These are phyloP conservation scores for Cephus nigrinus DNA, from an alignment of 2,888 invertebrate species.

Conservation along the genomic window DNA sequence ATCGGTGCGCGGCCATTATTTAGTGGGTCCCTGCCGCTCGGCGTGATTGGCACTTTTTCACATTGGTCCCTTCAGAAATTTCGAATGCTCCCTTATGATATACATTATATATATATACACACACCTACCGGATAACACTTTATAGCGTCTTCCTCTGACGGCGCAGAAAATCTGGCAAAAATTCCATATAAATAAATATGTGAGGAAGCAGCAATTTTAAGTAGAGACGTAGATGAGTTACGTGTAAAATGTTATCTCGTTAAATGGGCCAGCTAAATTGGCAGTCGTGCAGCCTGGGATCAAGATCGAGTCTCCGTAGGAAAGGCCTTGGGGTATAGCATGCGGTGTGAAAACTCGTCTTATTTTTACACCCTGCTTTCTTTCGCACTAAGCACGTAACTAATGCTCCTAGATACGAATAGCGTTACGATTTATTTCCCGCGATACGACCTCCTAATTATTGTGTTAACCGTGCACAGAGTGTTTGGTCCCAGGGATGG, in stretches of 20 bases:
- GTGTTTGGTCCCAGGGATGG: not conserved
- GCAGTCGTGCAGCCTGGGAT: not conserved
- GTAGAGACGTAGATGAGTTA: not conserved
- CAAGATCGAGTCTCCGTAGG: conserved; percentile 2
- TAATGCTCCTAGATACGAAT: conserved; percentile 30
- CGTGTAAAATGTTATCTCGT: not conserved
- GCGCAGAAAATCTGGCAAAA: not conserved
- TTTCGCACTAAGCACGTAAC: conserved; percentile 30
- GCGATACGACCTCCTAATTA: conserved; percentile 45
- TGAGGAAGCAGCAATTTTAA: not conserved
- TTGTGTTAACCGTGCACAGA: conserved; percentile 27
- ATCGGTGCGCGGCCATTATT: conserved; percentile 46
- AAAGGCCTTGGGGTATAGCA: not conserved
- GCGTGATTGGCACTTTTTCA: conserved; percentile 52
- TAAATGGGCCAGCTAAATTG: not conserved
- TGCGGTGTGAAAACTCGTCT: conserved; percentile 20
- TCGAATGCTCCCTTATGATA: not conserved
- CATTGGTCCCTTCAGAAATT: not conserved
- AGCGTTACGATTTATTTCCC: conserved; percentile 42
- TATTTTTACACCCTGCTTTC: conserved; percentile 37
- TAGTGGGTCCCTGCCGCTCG: conserved; percentile 43
- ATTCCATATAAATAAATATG: not conserved
- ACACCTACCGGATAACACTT: not conserved
- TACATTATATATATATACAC: not conserved
- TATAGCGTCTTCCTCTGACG: not conserved